Conservation (phyloP, 2,797 vertebrate species). For the Chaenodraco wilsoni region DNA sequence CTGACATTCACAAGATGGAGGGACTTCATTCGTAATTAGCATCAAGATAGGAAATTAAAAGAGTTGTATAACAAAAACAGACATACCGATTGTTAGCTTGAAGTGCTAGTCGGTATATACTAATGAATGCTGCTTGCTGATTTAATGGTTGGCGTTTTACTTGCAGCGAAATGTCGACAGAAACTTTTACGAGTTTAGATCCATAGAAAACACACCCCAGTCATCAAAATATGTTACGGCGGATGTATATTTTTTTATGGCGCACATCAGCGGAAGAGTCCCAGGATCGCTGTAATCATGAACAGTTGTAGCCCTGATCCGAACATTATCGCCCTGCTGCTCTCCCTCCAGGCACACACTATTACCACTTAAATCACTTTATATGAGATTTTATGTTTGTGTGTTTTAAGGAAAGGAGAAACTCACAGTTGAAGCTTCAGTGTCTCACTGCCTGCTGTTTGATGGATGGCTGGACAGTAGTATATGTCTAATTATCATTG, state of each 20-base stretch:
- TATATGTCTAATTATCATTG: slow-evolving; percentile 73
- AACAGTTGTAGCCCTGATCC: slow-evolving; percentile 52
- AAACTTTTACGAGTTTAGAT: slow-evolving; percentile 34
- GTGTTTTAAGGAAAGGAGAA: slow-evolving; percentile 23
- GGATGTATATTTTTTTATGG: slow-evolving; percentile 47
- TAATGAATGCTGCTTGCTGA: slow-evolving; percentile 13
- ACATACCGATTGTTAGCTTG: neutral
- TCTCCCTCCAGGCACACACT: slow-evolving; percentile 11
- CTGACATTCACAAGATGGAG: slow-evolving; percentile 46
- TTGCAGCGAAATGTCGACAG: neutral
- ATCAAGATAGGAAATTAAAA: slow-evolving; percentile 29
- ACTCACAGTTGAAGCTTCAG: slow-evolving; percentile 20
- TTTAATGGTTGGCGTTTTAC: slow-evolving; percentile 24
- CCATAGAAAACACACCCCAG: slow-evolving; percentile 18
- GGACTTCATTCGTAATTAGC: slow-evolving; percentile 62
- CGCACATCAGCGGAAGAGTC: slow-evolving; percentile 33
- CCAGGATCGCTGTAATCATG: slow-evolving; percentile 27
- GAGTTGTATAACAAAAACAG: slow-evolving; percentile 1
- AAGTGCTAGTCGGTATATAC: slow-evolving; percentile 5
- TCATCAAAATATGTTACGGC: slow-evolving; percentile 38
- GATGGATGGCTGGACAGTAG: slow-evolving; percentile 72
- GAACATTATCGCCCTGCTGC: slow-evolving; percentile 28
- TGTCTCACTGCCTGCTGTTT: slow-evolving; percentile 65
- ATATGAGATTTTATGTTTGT: slow-evolving; percentile 26
- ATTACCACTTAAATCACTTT: slow-evolving; percentile 32